These are phyloP conservation scores for Pomacea maculata DNA, from an alignment of 1,140 invertebrate species.

Conservation along the genomic window DNA sequence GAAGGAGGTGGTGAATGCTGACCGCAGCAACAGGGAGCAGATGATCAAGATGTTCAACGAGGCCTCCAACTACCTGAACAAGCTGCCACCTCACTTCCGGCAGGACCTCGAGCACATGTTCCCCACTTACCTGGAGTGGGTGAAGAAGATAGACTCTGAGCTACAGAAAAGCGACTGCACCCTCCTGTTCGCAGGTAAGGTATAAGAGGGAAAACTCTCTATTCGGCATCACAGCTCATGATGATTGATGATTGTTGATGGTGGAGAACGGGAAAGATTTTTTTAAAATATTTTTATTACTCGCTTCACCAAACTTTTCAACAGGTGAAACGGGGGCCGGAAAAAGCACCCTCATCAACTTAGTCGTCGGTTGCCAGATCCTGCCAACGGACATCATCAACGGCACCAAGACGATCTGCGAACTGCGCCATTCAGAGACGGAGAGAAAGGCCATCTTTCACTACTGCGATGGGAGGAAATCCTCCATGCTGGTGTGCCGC, in stretches of 20 bases:
- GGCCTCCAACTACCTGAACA: slow-evolving; percentile 23
- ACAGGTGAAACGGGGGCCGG: slow-evolving; percentile 50
- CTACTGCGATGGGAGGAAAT: slow-evolving; percentile 12
- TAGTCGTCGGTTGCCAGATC: slow-evolving; percentile 41
- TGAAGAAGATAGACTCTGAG: slow-evolving; percentile 29
- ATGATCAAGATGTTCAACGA: slow-evolving; percentile 32
- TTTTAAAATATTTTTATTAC: neutral
- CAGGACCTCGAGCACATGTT: slow-evolving; percentile 37
- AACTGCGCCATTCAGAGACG: slow-evolving; percentile 41
- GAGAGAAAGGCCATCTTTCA: slow-evolving; percentile 21
- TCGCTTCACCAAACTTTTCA: neutral
- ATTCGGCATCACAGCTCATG: neutral
- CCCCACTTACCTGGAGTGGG: slow-evolving; percentile 18
- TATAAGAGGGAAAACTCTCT: too few species aligned
- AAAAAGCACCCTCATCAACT: slow-evolving; percentile 51
- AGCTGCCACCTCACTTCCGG: slow-evolving; percentile 29
- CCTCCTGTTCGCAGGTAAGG: slow-evolving; percentile 44
- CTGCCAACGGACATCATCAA: slow-evolving; percentile 43
- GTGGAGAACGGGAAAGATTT: too few species aligned
- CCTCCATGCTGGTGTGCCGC: neutral
- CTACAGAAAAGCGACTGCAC: slow-evolving; percentile 37
- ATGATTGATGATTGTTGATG: neutral
- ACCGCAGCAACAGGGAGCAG: slow-evolving; percentile 30
- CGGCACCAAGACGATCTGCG: slow-evolving; percentile 51
- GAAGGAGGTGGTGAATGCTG: slow-evolving; percentile 30